A percentile compares a stretch with the other conserved stretches of the same genome.
These are phyloP conservation scores for Sarcophaga carnaria DNA, from an alignment of 2,888 invertebrate species.

Conservation along the genomic window DNA sequence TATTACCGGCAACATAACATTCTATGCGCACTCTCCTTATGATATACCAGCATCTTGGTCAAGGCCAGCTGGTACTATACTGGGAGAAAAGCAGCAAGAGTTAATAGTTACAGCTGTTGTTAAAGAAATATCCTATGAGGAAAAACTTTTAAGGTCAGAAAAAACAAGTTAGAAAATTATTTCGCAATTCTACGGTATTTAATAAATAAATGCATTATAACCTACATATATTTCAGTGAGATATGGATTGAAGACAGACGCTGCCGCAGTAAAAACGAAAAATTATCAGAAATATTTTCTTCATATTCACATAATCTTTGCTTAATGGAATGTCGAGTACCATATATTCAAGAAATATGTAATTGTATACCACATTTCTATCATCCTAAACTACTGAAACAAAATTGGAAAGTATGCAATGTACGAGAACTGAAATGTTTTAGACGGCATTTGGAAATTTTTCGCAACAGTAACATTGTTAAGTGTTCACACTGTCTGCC, in stretches of 20 bases:
- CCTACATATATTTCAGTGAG: slow-evolving; percentile 21
- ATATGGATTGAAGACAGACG: slow-evolving; percentile 4
- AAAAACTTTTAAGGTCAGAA: slow-evolving; percentile 35
- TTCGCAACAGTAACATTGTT: slow-evolving; percentile 35
- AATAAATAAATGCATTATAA: too few relatives aligned
- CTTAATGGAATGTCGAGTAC: slow-evolving; percentile 59
- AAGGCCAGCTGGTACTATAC: slow-evolving; percentile 6
- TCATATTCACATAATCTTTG: slow-evolving; percentile 60
- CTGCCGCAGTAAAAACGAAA: slow-evolving; percentile 41
- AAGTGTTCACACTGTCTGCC: slow-evolving; percentile 54
- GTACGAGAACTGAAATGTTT: slow-evolving; percentile 50
- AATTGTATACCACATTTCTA: slow-evolving; percentile 64
- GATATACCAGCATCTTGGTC: slow-evolving; percentile 61
- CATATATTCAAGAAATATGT: slow-evolving; percentile 37
- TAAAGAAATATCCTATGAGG: slow-evolving; percentile 25
- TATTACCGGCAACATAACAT: slow-evolving; percentile 33
- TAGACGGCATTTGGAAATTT: not conserved
- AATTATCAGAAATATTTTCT: slow-evolving; percentile 50
- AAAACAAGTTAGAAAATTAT: not conserved
- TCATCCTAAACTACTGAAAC: slow-evolving; percentile 12
- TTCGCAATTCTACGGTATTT: too few relatives aligned
- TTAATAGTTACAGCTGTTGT: not conserved
- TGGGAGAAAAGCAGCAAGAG: not conserved
- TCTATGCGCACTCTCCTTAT: slow-evolving; percentile 54
- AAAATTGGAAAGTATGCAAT: slow-evolving; percentile 30